phyloP scores from a whole-genome alignment of 1,140 invertebrate species.

The Triops cancriformis region DNA sequence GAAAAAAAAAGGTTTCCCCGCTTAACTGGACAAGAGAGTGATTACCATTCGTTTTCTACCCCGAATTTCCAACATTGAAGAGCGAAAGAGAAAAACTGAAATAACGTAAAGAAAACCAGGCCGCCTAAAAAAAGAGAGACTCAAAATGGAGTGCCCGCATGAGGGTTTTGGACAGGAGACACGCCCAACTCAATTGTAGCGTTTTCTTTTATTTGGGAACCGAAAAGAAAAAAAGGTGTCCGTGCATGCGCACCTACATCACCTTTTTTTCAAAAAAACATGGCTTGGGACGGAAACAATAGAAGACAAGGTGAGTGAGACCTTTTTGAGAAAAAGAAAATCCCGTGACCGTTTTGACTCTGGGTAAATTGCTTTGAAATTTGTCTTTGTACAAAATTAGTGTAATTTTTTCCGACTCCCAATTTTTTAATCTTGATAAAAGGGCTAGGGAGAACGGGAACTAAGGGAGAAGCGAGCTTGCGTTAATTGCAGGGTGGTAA shows the following conservation, averaged over 20 bases:
- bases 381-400: background rate
- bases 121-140: background rate
- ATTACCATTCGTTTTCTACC: background rate
- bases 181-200: background rate
- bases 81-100: background rate
- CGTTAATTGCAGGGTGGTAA: background rate
- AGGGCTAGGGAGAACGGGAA: background rate
- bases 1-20: background rate
- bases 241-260: background rate
- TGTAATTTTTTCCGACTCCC: background rate
- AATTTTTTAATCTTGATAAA: background rate
- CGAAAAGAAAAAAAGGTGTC: background rate
- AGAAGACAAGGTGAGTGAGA: background rate
- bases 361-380: background rate
- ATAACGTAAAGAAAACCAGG: background rate
- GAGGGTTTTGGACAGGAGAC: background rate
- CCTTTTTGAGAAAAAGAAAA: background rate
- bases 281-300: background rate
- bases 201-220: background rate
- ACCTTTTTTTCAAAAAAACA: background rate
- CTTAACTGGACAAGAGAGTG: background rate
- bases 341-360: background rate
- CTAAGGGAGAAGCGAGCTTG: background rate
- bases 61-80: background rate
- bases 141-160: background rate